These are phyloP conservation scores for Glandiceps talaboti DNA, from an alignment of 53 echinoderm and acorn worm genomes.

Conservation along the genomic window DNA sequence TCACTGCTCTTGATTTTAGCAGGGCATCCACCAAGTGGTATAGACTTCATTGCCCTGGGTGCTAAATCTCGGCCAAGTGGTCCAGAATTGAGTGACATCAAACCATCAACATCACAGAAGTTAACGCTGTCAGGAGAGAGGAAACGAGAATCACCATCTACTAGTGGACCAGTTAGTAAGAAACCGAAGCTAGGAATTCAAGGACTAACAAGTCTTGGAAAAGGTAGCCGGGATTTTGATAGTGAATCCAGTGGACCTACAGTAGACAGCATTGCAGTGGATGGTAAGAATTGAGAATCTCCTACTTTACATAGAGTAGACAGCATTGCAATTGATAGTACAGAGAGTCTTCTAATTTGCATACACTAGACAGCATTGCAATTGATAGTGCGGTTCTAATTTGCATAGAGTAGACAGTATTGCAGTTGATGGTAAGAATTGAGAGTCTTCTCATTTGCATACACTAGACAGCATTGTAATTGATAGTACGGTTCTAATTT, in stretches of 20 bases:
- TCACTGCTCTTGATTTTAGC: not conserved
- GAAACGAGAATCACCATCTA: not conserved
- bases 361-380: no score
- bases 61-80: slow-evolving; percentile 28
- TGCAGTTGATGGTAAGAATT: no score
- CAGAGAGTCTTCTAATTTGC: no score
- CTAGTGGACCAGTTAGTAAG: not conserved
- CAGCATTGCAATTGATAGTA: no score
- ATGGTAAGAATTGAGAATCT: no score
- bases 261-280: not conserved
- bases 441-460: no score
- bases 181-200: not conserved
- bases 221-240: not conserved
- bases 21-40: not conserved
- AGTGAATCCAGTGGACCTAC: not conserved
- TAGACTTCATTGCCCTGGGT: slow-evolving; percentile 35
- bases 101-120: slow-evolving; percentile 17
- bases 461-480: no score
- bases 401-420: no score
- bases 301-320: no score
- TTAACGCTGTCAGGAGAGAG: slow-evolving; percentile 13
- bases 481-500: no score
- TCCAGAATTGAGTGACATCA: slow-evolving; percentile 18
- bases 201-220: slow-evolving; percentile 25
- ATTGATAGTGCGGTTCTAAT: no score